Base-by-base conservation (phyloP, 2,888 invertebrate species). In the Ectemnius cavifrons region DNA sequence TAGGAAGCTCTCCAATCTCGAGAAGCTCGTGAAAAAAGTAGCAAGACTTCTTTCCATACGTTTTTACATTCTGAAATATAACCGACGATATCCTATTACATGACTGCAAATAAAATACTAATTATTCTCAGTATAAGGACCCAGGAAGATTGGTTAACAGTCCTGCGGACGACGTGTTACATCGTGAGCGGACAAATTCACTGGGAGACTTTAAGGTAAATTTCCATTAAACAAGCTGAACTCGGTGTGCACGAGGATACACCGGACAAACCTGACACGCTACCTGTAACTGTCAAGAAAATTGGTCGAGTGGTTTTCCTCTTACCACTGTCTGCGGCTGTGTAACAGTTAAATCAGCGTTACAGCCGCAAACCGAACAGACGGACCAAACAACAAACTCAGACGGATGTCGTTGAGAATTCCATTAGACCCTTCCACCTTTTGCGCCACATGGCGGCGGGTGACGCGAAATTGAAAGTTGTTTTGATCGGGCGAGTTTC, bases 1-100 rank as follows among this genome's bases (percentile, higher is more conserved):
- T 27, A 77, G 70, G 16, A 89, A 88, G 67, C 73, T 90, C 28
- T 63, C 76, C 1, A 87, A 88, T n/a, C 67, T 90, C 27, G 88
- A 90, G 63, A 85, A 78, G 56, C 80, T 87, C 18, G 63, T 90
- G 1, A 80, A 75, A 59, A 88, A 90, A 87, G 90, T 90, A 88
- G 52, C 52, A 4, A 52, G 52, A 16, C 16, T 52, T 52, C 16
- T 16, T 52, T 52, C 16, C 52, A 14, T 16, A 3, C 23, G 3
- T 52, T 16, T 16, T 14, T 11, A 14, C 52, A 14, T 52, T 52
- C 52, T 52, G 5, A 6, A 52, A 14, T 14, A 8, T 11, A 11
- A 37, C 37, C 8, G 37, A 37, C 11, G 37, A 37, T 37, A 37
- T 37, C 0, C 8, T 37, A 37, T 37, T 37, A 4, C 0, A 37